Evolutionary conservation across 2,888 invertebrate genomes (phyloP), one percentile per base, ranked within the genome.

Genomic region (Netelia melanura): DNA sequence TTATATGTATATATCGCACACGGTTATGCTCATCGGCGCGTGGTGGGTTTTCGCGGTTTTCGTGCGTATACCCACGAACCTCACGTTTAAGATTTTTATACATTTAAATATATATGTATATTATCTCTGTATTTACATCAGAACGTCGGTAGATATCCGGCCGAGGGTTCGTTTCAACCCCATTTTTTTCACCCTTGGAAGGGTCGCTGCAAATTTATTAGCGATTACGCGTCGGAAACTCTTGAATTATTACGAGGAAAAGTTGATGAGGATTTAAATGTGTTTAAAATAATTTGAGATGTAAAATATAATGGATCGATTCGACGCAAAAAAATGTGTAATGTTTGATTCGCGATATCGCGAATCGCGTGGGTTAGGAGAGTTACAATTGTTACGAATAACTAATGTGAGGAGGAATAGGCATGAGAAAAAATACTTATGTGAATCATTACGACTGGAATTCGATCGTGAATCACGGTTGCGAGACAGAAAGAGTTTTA

Each of bases 181-280:
- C 48, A n/a, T 81, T 74, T 68, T 64, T 43, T 17, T 1, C 72
- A 61, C 64, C 76, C 75, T 75, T 64, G 14, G 58, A 70, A 62
- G 62, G 64, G 79, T 79, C 72, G 82, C 74, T 80, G 71, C 78
- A 82, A 77, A 84, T 86, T 84, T 77, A 79, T 84, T 52, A 77
- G 71, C 78, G 65, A 85, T 83, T 78, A 80, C 68, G 74, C 77
- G 64, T 61, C 67, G 14, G 10, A 23, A 5, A 64, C 68, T n/a
- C 43, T 14, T 48, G 48, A 48, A 48, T 67, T 17, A 11, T 10
- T 44, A 38, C 38, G 65, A 44, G 3, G 3, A n/a, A 64, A n/a
- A 48, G 48, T 14, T 14, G 48, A 10, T 14, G 48, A 14, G 17
- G 11, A 54, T 14, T 14, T 3, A 30, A 30, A 30, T 2, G 30